A percentile compares a stretch with the other conserved stretches of the same genome.
phyloP scores from a whole-genome alignment of 1,140 invertebrate genomes.

The Gyrodactylus salaris region DNA sequence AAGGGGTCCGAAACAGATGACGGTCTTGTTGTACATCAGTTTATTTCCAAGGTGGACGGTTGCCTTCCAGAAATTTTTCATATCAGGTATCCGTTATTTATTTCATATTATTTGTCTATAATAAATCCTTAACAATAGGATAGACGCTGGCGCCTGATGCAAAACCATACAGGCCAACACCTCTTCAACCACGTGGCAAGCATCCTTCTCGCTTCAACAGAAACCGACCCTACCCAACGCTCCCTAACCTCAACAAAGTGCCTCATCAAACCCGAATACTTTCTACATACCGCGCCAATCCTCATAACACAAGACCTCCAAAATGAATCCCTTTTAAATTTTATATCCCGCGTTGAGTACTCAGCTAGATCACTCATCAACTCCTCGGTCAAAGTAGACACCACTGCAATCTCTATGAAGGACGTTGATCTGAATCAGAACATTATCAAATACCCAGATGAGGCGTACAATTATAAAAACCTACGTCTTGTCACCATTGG shows the following conservation, averaged over 20 bases:
- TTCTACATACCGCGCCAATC: background rate
- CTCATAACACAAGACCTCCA: background rate
- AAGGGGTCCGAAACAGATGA: background rate
- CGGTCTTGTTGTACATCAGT: background rate
- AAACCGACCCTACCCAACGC: too few species aligned
- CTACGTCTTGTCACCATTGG: background rate
- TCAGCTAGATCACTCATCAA: background rate
- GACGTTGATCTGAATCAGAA: background rate
- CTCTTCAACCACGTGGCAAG: background rate
- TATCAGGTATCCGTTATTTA: background rate
- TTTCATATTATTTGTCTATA: background rate
- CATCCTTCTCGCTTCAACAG: background rate
- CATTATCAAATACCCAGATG: background rate
- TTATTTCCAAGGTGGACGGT: background rate
- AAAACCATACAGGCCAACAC: background rate
- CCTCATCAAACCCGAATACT: background rate
- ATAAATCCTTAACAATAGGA: background rate
- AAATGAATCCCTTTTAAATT: background rate
- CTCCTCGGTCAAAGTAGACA: background rate
- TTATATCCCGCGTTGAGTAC: background rate
- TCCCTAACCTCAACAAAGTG: background rate
- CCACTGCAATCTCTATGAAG: background rate
- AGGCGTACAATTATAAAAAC: background rate
- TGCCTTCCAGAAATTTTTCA: background rate
- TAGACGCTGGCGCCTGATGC: background rate